These are phyloP conservation scores for Proterorhinus semilunaris DNA, from an alignment of 2,113 vertebrate genomes.

Conservation along the genomic window DNA sequence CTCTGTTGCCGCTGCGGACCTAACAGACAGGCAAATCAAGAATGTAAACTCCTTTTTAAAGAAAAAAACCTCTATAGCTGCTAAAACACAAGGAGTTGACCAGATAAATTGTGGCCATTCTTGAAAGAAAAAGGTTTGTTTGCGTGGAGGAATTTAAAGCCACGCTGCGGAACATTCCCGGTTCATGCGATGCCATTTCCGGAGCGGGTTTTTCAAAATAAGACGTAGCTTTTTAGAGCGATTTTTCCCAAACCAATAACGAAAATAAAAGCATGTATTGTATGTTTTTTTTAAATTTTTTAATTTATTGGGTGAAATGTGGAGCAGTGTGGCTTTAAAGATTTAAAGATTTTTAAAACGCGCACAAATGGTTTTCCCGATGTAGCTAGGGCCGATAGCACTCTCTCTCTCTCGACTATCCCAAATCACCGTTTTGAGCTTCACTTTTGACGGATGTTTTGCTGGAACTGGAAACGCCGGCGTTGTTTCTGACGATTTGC, in stretches of 20 bases:
- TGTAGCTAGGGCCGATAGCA: background rate
- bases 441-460: background rate
- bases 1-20: background rate
- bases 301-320: too few relatives aligned
- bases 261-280: too few relatives aligned
- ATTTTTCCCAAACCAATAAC: too few relatives aligned
- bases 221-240: too few relatives aligned
- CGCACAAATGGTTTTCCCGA: background rate
- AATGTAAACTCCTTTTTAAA: conserved; percentile 10
- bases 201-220: too few relatives aligned
- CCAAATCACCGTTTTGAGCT: background rate
- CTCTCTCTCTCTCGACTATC: background rate
- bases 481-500: background rate
- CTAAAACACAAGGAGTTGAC: conserved; percentile 2
- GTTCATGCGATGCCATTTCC: too few relatives aligned
- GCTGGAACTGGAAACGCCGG: background rate
- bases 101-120: background rate
- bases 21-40: background rate
- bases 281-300: too few relatives aligned
- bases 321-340: too few relatives aligned
- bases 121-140: background rate
- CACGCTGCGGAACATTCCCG: too few relatives aligned
- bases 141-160: background rate
- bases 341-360: too few relatives aligned
- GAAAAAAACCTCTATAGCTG: background rate